Evolutionary conservation across 2,888 invertebrate genomes (phyloP).

Genomic region (Cantharis flavilabris): DNA sequence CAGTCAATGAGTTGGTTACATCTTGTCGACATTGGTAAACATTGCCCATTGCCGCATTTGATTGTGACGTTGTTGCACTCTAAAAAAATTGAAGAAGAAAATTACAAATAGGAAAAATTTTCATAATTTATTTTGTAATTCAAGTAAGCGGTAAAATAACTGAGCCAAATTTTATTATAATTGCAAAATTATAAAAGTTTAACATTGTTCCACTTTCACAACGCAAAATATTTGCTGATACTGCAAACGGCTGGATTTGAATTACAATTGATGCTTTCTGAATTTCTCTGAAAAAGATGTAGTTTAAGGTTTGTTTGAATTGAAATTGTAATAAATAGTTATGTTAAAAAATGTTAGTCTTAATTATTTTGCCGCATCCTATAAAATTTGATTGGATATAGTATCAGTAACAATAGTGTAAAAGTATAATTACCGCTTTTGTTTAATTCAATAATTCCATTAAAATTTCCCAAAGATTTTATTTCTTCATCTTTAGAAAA

Average conservation of each 20-base stretch:
- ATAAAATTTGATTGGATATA: background rate
- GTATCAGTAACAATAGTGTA: background rate
- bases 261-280: too few species aligned
- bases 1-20: constrained; percentile 77
- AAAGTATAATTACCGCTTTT: constrained; percentile 29
- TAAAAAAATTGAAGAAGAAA: constrained; percentile 42
- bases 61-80: constrained; percentile 60
- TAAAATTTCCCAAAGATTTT: constrained; percentile 33
- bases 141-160: background rate
- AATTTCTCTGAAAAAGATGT: too few species aligned
- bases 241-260: too few species aligned
- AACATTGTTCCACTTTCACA: too few species aligned
- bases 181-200: too few species aligned
- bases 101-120: background rate
- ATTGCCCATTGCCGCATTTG: constrained; percentile 66
- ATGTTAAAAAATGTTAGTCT: background rate
- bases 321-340: too few species aligned
- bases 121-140: background rate
- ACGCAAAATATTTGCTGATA: too few species aligned
- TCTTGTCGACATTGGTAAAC: constrained; percentile 66
- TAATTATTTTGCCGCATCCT: background rate
- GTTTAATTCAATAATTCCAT: constrained; percentile 41
- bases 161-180: background rate
- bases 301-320: too few species aligned
- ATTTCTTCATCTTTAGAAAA: constrained; percentile 50